These are phyloP conservation scores for Cottoperca gobio DNA, from an alignment of 2,797 vertebrate genomes.

Conservation along the genomic window DNA sequence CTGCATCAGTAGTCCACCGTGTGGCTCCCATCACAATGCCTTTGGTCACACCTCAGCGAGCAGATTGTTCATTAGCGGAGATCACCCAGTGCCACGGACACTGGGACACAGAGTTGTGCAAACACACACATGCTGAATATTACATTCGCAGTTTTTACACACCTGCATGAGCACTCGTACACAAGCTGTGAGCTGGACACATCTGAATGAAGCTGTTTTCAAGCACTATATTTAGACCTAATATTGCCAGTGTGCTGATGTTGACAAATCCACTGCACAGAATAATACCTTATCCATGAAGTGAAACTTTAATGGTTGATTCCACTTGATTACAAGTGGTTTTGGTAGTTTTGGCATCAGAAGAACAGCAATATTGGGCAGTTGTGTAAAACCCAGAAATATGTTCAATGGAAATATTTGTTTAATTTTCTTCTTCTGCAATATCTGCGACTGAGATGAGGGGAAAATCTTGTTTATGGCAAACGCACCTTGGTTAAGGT, in stretches of 20 bases:
- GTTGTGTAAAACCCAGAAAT: background rate
- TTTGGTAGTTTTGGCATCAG: background rate
- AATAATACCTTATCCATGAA: background rate
- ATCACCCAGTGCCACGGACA: constrained; percentile 53
- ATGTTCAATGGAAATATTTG: background rate
- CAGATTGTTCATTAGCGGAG: constrained; percentile 81
- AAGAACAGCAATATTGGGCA: background rate
- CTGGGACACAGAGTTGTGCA: constrained; percentile 40
- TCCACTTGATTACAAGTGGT: background rate
- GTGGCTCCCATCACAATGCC: constrained; percentile 77
- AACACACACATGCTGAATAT: constrained; percentile 49
- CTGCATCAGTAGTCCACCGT: constrained; percentile 76
- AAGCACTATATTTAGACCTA: constrained; percentile 7
- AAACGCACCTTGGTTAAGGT: background rate
- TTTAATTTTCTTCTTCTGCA: background rate
- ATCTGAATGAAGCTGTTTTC: constrained; percentile 18
- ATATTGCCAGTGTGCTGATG: constrained; percentile 4
- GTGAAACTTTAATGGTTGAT: background rate
- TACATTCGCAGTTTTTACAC: constrained; percentile 7
- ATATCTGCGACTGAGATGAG: background rate
- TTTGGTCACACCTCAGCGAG: constrained; percentile 81
- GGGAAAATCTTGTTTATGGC: background rate
- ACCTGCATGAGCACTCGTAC: background rate
- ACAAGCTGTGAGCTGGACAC: background rate
- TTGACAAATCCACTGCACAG: background rate